phyloP scores from a whole-genome alignment of 2,797 vertebrate species.

The Simalia tracyae region DNA sequence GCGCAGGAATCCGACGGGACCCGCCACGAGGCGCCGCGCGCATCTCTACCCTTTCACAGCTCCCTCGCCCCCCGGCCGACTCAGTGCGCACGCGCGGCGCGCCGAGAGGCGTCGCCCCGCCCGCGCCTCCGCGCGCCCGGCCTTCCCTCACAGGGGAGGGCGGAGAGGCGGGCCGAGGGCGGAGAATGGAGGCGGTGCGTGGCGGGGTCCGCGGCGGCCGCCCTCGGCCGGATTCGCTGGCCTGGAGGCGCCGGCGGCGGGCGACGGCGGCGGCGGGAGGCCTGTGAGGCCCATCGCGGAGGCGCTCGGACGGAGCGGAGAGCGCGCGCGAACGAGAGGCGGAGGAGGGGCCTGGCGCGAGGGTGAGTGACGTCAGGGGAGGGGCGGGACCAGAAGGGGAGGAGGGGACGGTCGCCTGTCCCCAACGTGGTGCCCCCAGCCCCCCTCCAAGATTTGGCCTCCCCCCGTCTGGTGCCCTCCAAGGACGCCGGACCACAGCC shows the following conservation, averaged over 20 bases:
- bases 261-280: neutral
- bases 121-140: accelerated
- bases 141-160: neutral
- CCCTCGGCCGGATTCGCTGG: neutral
- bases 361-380: neutral
- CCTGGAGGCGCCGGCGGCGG: neutral
- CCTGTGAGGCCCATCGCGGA: neutral
- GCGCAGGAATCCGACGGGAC: neutral
- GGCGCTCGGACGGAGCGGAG: neutral
- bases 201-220: neutral
- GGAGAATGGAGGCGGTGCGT: slow-evolving; percentile 11
- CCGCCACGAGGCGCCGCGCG: neutral
- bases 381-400: neutral
- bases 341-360: neutral
- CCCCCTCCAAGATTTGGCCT: too few relatives aligned
- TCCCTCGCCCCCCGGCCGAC: neutral
- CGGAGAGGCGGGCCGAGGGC: neutral
- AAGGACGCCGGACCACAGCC: too few relatives aligned
- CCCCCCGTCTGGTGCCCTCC: too few relatives aligned
- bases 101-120: too few relatives aligned
- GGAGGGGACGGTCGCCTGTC: neutral
- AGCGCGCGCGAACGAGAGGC: neutral
- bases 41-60: neutral
- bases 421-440: neutral
- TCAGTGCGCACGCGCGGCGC: neutral